Conservation (phyloP, 2,797 vertebrate genomes). For the Aphelocoma californica region DNA sequence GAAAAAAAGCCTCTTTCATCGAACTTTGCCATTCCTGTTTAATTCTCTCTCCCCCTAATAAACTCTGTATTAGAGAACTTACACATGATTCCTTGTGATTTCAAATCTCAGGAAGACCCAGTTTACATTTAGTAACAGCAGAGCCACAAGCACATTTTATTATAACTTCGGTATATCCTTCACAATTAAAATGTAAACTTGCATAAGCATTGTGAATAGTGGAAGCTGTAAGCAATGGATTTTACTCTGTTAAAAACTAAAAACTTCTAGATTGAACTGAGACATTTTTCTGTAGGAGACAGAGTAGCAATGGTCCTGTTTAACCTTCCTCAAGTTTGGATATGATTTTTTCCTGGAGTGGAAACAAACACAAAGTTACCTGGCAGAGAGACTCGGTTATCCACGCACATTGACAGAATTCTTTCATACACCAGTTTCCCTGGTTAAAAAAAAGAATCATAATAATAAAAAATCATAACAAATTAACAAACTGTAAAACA, state of each 20-base stretch:
- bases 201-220: background rate
- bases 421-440: slow-evolving; percentile 95
- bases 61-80: background rate
- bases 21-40: background rate
- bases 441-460: slow-evolving; percentile 44
- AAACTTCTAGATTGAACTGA: background rate
- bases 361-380: slow-evolving; percentile 71
- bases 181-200: background rate
- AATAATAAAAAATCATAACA: background rate
- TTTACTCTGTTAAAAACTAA: background rate
- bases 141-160: background rate
- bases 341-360: background rate
- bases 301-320: background rate
- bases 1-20: background rate
- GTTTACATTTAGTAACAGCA: background rate
- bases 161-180: background rate
- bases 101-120: background rate
- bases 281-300: background rate
- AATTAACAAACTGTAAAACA: background rate
- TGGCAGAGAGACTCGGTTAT: slow-evolving; percentile 74
- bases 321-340: background rate
- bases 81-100: background rate
- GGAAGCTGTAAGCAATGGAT: background rate
- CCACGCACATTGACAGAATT: slow-evolving; percentile 92
- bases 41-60: background rate